Evolutionary conservation across 2,113 vertebrate genomes (phyloP).

Genomic region (Uria lomvia): DNA sequence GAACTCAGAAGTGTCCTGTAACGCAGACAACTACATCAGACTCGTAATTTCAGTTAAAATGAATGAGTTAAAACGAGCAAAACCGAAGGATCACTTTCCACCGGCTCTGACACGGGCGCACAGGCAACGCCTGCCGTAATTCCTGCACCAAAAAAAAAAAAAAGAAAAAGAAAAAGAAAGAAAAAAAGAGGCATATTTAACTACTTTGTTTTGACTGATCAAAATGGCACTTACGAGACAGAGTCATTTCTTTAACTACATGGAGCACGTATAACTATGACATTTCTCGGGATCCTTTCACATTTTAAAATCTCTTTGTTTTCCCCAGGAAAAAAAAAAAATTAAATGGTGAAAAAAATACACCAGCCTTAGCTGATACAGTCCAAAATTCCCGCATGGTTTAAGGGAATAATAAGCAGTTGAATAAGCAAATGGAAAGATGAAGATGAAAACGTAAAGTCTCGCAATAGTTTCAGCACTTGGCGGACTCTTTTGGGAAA

Average conservation of each 20-base stretch:
- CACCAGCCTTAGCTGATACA: background rate
- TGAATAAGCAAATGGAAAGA: background rate
- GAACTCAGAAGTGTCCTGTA: background rate
- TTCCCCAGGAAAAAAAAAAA: background rate
- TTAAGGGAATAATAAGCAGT: background rate
- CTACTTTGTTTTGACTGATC: background rate
- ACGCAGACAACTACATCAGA: background rate
- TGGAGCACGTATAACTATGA: background rate
- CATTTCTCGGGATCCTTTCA: background rate
- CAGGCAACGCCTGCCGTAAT: background rate
- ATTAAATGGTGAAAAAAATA: background rate
- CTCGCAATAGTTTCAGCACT: background rate
- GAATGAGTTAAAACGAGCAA: background rate
- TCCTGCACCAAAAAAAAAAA: background rate
- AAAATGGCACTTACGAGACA: background rate
- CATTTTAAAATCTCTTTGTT: background rate
- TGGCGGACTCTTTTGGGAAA: background rate
- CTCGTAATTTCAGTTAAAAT: background rate
- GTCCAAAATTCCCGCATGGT: background rate
- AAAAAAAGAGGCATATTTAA: background rate
- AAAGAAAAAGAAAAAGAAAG: background rate
- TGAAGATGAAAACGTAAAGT: background rate
- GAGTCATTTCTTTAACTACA: background rate
- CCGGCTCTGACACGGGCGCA: background rate
- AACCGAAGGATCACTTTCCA: background rate